phyloP scores from a whole-genome alignment of 2,113 vertebrate genomes.

The Ranitomeya imitator region DNA sequence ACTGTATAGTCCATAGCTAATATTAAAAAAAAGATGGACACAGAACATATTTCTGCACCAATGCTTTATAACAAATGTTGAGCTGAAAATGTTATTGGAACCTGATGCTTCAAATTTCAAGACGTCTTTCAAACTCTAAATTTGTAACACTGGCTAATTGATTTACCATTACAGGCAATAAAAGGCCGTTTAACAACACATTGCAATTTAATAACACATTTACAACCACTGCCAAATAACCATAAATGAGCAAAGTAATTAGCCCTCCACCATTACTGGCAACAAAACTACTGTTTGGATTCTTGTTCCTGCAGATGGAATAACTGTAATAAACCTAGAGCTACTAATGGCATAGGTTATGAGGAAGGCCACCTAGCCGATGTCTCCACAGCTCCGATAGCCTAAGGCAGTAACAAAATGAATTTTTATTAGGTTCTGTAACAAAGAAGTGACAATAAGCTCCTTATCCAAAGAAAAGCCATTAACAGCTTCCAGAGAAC shows the following conservation, averaged over 20 bases:
- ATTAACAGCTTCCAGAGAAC: constrained; percentile 41
- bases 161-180: constrained; percentile 26
- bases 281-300: constrained; percentile 37
- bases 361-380: constrained; percentile 26
- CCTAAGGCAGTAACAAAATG: constrained; percentile 28
- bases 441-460: constrained; percentile 39
- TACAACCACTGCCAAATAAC: constrained; percentile 33
- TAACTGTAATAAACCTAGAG: constrained; percentile 38
- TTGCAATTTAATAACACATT: constrained; percentile 34
- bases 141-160: background rate
- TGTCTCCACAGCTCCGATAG: background rate
- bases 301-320: constrained; percentile 12
- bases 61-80: background rate
- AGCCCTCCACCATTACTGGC: constrained; percentile 21
- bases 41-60: background rate
- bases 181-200: background rate
- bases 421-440: constrained; percentile 38
- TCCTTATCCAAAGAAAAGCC: constrained; percentile 30
- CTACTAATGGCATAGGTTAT: constrained; percentile 24
- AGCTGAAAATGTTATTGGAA: background rate
- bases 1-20: background rate
- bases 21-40: background rate
- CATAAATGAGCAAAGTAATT: constrained; percentile 33
- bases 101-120: background rate
- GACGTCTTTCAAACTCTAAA: background rate